These are phyloP conservation scores for Plotosus lineatus DNA, from an alignment of 2,113 vertebrate genomes.

Conservation along the genomic window DNA sequence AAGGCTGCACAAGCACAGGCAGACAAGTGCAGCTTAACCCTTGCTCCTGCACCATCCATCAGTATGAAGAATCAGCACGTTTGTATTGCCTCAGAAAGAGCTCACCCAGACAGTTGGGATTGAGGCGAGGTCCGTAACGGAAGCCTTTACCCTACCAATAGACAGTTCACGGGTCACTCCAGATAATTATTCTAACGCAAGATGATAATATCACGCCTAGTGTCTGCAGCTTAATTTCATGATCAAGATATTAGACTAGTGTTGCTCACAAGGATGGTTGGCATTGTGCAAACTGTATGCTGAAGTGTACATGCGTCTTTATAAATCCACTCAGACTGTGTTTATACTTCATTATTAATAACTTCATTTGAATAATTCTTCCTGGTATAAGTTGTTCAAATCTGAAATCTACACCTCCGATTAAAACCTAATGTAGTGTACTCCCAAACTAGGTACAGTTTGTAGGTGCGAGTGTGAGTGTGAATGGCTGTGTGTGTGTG, in stretches of 20 bases:
- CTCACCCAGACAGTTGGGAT: slow-evolving; percentile 50
- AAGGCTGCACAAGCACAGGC: slow-evolving; percentile 23
- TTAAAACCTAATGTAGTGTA: not conserved
- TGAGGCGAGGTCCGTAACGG: slow-evolving; percentile 30
- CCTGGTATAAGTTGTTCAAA: not conserved
- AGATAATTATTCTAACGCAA: slow-evolving; percentile 32
- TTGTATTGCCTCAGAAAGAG: slow-evolving; percentile 13
- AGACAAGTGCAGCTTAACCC: slow-evolving; percentile 54
- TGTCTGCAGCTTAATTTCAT: not conserved
- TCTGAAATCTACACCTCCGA: not conserved
- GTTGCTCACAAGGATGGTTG: not conserved
- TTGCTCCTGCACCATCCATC: slow-evolving; percentile 47
- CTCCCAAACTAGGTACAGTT: not conserved
- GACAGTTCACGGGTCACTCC: slow-evolving; percentile 54
- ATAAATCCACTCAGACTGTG: not conserved
- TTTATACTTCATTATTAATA: not conserved
- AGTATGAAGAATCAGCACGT: slow-evolving; percentile 28
- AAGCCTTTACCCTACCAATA: slow-evolving; percentile 22
- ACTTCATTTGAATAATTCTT: not conserved
- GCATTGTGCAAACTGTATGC: not conserved
- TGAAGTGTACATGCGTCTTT: not conserved
- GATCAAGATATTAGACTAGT: not conserved
- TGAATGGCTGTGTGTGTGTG: too few species aligned
- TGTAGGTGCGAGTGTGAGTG: too few species aligned
- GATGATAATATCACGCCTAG: not conserved